phyloP scores from a whole-genome alignment of 2,797 vertebrate species.

The Epinephelus malabaricus region DNA sequence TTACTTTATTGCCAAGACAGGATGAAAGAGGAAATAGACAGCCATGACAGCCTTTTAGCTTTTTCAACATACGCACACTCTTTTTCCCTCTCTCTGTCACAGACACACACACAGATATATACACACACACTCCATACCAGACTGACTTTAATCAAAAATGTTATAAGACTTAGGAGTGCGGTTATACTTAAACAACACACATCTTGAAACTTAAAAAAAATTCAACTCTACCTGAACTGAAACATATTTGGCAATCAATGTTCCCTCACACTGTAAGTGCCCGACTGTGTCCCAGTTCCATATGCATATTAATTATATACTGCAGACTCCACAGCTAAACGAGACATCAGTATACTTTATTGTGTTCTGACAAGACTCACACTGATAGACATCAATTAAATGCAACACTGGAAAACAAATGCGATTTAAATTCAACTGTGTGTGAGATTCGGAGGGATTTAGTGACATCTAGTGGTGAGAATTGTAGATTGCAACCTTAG shows the following conservation, averaged over 20 bases:
- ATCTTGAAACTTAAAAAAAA: neutral
- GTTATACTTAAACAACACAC: neutral
- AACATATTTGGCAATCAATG: conserved; percentile 10
- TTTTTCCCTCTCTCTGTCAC: neutral
- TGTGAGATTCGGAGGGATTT: too few relatives aligned
- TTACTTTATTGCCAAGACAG: conserved; percentile 39
- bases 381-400: neutral
- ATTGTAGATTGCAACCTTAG: too few relatives aligned
- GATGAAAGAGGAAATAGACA: conserved; percentile 38
- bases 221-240: conserved; percentile 15
- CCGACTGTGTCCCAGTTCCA: too few relatives aligned
- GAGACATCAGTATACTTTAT: neutral
- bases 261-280: neutral
- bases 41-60: conserved; percentile 37
- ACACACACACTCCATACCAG: neutral
- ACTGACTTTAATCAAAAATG: conserved; percentile 18
- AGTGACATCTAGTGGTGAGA: too few relatives aligned
- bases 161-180: neutral
- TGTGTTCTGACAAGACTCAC: neutral
- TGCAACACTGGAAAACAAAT: neutral
- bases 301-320: conserved; percentile 7
- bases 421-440: neutral
- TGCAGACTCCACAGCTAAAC: neutral
- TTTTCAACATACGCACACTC: conserved; percentile 7
- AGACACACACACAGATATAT: neutral